Evolutionary conservation across 2,888 invertebrate species (phyloP), one percentile per base, ranked within the genome.

Genomic region (Ctenicera cuprea): DNA sequence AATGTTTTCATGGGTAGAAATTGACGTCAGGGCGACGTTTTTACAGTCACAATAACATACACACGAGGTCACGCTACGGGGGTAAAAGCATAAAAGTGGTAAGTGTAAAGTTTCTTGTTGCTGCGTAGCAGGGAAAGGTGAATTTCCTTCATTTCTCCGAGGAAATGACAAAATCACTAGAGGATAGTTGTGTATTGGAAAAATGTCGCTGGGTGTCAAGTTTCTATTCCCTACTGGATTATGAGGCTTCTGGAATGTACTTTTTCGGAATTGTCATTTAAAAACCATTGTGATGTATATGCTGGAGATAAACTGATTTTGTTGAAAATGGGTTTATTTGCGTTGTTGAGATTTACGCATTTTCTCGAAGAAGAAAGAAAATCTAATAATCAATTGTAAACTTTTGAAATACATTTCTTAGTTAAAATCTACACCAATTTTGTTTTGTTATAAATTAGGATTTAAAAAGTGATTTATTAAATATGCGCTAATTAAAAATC

Each of bases 101-200:
- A 59, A 59, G 59, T 59, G 59, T 67, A 67, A 67, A 67, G 57
- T 54, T 67, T 67, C 26, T 67, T 67, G 67, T 37, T 26, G 52
- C 57, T 18, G 57, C 22, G 45, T 45, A 33, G 57, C 20, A 52
- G 4, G 18, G 45, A 63, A 71, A 71, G 71, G 71, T 62, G 66
- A 71, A 71, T 71, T 71, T 71, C 50, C 71, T 65, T 59, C 63
- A 65, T 71, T 71, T 71, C 65, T 61, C 59, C 14, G 26, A 71
- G 66, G 71, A 71, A 71, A 66, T 66, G 71, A 66, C 57, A 61
- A 65, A 71, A 71, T 71, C 72, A 62, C 72, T 63, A 63, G 67
- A 73, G 72, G 62, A 68, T 73, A 69, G 69, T 68, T 66, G 48
- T 71, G 45, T 73, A 73, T 73, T 62, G 72, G 71, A 73, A 73